Evolutionary conservation across 2,113 vertebrate species (phyloP), one percentile per base, ranked within the genome.

Genomic region (Gambusia affinis): DNA sequence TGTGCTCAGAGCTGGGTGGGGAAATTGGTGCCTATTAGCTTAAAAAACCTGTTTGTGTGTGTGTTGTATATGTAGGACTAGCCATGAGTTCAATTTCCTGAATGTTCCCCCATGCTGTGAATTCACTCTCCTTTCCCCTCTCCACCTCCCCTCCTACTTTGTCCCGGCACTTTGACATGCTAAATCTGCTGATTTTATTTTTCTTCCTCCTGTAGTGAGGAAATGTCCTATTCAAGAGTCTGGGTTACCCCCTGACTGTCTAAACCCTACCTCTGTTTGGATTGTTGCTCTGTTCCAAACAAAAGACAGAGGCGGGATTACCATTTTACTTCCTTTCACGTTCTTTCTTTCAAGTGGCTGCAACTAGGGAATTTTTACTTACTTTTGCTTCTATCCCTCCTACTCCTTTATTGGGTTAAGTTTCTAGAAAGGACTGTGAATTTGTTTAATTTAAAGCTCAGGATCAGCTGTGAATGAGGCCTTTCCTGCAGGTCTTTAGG

Each of bases 171-270:
- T 94, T 95, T 95, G 93, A 95, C 93, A 94, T 94, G 94, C 91
- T 93, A 95, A 95, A 94, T 94, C 94, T 91, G 87, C 93, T 91
- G 92, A 93, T 94, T 95, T 94, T 94, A 94, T 95, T 94, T 94
- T 93, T 90, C 89, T 93, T 93, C 92, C 91, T 94, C 93, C 94
- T 93, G 94, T 28, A 81, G 93, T 93, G 94, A 94, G 95, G 94
- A 95, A 95, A 94, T 94, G 92, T 92, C 93, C 89, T 88, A 93
- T 95, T 95, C 93, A 94, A 94, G 94, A 84, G 83, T 92, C 93
- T 95, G 90, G 63, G 85, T 86, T 92, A 70, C 90, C 90, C 91
- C 86, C 90, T 68, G 84, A 92, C 85, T 85, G 86, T 91, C 90
- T 86, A 84, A 91, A 92, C 80, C 85, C 90, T 83, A 85, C 83